A percentile compares a stretch with the other conserved stretches of the same genome.
phyloP scores from a whole-genome alignment of 2,113 vertebrate species.

The Muntiacus reevesi region DNA sequence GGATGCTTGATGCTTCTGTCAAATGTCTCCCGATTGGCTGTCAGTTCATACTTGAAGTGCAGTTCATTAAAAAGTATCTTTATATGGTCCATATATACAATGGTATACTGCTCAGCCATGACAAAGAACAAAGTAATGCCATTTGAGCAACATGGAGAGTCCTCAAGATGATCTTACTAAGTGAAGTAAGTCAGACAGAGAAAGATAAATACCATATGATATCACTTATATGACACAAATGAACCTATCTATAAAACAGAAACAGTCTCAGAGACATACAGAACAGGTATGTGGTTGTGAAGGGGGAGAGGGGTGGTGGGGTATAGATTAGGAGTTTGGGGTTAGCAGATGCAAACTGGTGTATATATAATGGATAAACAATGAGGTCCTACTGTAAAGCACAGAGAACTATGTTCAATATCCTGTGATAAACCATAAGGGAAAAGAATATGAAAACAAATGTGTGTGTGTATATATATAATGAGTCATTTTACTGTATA shows the following conservation, averaged over 20 bases:
- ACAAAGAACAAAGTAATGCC: neutral
- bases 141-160: neutral
- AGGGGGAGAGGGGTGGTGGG: neutral
- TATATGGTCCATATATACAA: neutral
- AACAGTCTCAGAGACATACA: neutral
- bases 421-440: neutral
- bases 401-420: neutral
- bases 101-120: neutral
- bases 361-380: neutral
- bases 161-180: neutral
- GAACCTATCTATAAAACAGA: neutral
- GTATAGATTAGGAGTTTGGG: neutral
- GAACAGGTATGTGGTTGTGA: neutral
- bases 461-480: neutral
- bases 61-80: neutral
- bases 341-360: neutral
- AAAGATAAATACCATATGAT: neutral
- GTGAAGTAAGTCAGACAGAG: neutral
- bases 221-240: neutral
- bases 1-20: neutral
- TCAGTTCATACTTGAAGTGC: neutral
- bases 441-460: no score
- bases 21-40: neutral
- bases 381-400: neutral
- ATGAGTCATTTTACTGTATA: neutral